phyloP scores from a whole-genome alignment of 35 echinoderm and acorn worm genomes.

The Anneissia japonica region DNA sequence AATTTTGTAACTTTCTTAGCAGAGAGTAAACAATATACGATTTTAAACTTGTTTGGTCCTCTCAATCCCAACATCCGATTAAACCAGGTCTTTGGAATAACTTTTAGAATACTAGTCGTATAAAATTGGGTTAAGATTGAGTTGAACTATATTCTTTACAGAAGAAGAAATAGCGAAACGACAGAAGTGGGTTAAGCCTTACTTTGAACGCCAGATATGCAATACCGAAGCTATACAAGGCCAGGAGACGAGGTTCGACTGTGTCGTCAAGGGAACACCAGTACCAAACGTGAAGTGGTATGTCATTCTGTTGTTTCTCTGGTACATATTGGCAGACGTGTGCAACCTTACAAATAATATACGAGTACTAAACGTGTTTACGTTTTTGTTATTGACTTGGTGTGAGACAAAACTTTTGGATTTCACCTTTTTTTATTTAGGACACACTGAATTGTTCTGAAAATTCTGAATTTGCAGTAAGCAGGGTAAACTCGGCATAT shows the following conservation, averaged over 20 bases:
- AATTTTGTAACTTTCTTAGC: conserved; percentile 1
- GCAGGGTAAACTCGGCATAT: no score
- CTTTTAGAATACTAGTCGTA: not conserved
- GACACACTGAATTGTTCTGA: no score
- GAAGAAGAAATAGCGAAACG: not conserved
- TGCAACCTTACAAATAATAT: no score
- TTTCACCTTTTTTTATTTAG: no score
- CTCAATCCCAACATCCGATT: not conserved
- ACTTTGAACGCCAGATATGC: conserved; percentile 8
- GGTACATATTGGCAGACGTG: no score
- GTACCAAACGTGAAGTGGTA: conserved; percentile 46
- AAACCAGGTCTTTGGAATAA: not conserved
- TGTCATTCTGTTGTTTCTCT: not conserved
- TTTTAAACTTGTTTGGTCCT: not conserved
- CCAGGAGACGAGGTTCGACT: conserved; percentile 32
- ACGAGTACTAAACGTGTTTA: no score
- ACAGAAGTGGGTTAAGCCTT: not conserved
- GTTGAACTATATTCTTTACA: not conserved
- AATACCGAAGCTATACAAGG: conserved; percentile 10
- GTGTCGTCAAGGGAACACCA: conserved; percentile 31
- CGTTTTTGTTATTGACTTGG: no score
- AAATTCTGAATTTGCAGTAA: no score
- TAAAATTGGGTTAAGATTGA: not conserved
- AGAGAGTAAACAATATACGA: not conserved
- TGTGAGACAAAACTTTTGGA: no score